Percentiles rank a stretch among this genome's conserved stretches.
Evolutionary conservation across 1,140 invertebrate genomes (phyloP).

Genomic region (Maconellicoccus hirsutus): DNA sequence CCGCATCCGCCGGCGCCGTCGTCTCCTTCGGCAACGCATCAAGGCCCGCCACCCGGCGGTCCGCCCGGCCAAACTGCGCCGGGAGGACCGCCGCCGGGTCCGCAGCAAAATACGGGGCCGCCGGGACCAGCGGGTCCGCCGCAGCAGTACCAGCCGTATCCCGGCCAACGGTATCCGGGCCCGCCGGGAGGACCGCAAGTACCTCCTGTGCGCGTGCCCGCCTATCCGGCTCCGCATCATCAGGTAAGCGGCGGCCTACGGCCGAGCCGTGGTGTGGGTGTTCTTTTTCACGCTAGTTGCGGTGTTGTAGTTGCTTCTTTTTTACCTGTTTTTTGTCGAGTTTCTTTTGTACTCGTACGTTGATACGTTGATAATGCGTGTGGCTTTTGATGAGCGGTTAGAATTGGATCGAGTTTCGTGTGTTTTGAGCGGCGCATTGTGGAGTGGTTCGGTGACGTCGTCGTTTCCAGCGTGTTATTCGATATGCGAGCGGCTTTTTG

Average conservation of each 20-base stretch:
- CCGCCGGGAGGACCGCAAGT: constrained; percentile 9
- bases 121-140: constrained; percentile 27
- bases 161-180: not conserved
- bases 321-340: too few relatives aligned
- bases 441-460: too few relatives aligned
- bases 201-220: not conserved
- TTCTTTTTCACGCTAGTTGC: too few relatives aligned
- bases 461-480: too few relatives aligned
- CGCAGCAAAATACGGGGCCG: constrained; percentile 23
- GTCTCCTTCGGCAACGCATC: not conserved
- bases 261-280: not conserved
- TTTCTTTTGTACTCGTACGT: too few relatives aligned
- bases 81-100: not conserved
- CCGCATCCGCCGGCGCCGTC: constrained; percentile 21
- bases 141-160: constrained; percentile 24
- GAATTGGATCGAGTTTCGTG: too few relatives aligned
- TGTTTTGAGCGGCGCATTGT: too few relatives aligned
- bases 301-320: too few relatives aligned
- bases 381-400: too few relatives aligned
- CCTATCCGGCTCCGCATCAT: constrained; percentile 15
- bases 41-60: not conserved
- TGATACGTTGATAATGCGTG: too few relatives aligned
- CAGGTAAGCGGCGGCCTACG: not conserved
- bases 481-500: too few relatives aligned
- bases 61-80: not conserved